Evolutionary conservation across 2,797 vertebrate genomes (phyloP).

Genomic region (Onychomys torridus): DNA sequence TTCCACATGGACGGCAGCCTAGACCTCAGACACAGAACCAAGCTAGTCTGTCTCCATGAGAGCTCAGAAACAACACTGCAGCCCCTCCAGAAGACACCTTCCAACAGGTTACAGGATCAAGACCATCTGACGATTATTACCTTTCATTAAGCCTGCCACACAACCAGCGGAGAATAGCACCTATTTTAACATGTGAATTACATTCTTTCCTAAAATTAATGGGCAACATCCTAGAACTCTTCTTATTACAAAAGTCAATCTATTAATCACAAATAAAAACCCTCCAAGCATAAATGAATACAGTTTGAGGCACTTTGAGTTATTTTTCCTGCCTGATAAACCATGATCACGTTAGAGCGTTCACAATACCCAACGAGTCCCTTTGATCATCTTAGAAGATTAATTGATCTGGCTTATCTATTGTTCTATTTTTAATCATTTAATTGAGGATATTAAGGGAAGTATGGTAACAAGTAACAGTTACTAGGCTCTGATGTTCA

Average conservation of each 20-base stretch:
- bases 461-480: conserved; percentile 92
- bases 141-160: conserved; percentile 72
- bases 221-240: conserved; percentile 85
- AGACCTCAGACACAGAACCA: conserved; percentile 15
- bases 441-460: conserved; percentile 93
- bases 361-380: conserved; percentile 89
- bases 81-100: neutral
- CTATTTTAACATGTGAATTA: conserved; percentile 67
- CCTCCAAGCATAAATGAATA: conserved; percentile 88
- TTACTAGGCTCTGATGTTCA: conserved; percentile 89
- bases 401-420: conserved; percentile 95
- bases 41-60: neutral
- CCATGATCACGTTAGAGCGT: conserved; percentile 88
- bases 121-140: conserved; percentile 50
- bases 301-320: conserved; percentile 86
- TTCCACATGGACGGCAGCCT: conserved; percentile 39
- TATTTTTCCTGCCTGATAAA: conserved; percentile 89
- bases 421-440: conserved; percentile 95
- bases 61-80: neutral
- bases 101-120: conserved; percentile 55
- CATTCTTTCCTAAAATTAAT: conserved; percentile 83
- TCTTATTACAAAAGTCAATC: conserved; percentile 87
- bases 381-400: conserved; percentile 92
- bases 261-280: conserved; percentile 88
- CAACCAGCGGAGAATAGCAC: conserved; percentile 74